phyloP scores from a whole-genome alignment of 2,113 vertebrate genomes.

The Phylloscopus trochilus region DNA sequence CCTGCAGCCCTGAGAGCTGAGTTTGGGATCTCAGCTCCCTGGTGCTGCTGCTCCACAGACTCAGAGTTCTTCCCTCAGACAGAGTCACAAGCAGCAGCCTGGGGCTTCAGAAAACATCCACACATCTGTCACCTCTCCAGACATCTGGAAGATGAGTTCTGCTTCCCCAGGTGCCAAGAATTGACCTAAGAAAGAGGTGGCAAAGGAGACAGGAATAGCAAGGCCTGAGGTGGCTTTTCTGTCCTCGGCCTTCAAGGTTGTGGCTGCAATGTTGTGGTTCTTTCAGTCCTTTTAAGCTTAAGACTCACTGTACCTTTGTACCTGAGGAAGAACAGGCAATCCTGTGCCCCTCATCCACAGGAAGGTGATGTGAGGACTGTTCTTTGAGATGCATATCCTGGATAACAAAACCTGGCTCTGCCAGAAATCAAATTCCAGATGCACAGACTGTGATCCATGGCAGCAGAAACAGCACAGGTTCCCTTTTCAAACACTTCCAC shows the following conservation, averaged over 20 bases:
- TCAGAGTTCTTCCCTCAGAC: slow-evolving; percentile 40
- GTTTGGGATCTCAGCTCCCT: not conserved
- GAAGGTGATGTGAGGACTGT: slow-evolving; percentile 51
- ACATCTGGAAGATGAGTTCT: slow-evolving; percentile 50
- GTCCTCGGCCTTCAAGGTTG: not conserved
- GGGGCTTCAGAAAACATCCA: slow-evolving; percentile 49
- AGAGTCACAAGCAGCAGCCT: slow-evolving; percentile 55
- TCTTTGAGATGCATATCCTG: slow-evolving; percentile 21
- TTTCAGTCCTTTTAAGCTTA: not conserved
- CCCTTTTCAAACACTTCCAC: slow-evolving; percentile 61
- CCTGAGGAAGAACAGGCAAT: slow-evolving; percentile 61
- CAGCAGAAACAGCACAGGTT: slow-evolving; percentile 71
- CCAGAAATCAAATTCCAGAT: slow-evolving; percentile 75
- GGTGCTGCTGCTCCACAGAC: slow-evolving; percentile 33
- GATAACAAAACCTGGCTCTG: slow-evolving; percentile 64
- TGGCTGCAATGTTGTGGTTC: not conserved
- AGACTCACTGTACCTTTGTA: slow-evolving; percentile 64
- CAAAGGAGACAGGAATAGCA: not conserved
- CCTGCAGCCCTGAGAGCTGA: not conserved
- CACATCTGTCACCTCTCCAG: not conserved
- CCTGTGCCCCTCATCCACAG: slow-evolving; percentile 59
- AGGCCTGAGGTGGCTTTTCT: not conserved
- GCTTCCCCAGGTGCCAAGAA: slow-evolving; percentile 70
- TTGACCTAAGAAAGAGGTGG: slow-evolving; percentile 64
- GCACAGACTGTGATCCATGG: slow-evolving; percentile 70